Percentiles rank a stretch among this genome's conserved stretches.
These are phyloP conservation scores for Macquaria australasica DNA, from an alignment of 2,113 vertebrate species.

Conservation along the genomic window DNA sequence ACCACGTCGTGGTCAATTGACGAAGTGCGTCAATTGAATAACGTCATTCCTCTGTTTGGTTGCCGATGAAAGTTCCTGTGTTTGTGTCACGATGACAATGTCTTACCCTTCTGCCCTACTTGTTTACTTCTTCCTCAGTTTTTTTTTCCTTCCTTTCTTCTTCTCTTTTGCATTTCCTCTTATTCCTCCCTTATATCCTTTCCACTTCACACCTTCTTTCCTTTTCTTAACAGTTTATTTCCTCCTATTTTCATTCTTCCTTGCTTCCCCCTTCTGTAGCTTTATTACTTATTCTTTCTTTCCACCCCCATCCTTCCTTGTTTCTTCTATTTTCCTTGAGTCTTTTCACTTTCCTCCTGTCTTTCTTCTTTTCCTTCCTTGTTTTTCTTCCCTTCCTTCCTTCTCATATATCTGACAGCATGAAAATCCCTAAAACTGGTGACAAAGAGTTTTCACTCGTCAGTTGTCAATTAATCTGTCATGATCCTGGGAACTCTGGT, in stretches of 20 bases:
- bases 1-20: no score
- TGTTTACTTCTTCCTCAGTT: neutral
- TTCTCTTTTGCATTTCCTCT: neutral
- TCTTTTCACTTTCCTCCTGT: neutral
- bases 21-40: no score
- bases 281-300: neutral
- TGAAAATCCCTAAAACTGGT: neutral
- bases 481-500: no score
- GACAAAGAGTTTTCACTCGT: neutral
- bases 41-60: no score
- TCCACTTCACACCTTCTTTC: neutral
- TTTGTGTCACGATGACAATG: no score
- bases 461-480: neutral
- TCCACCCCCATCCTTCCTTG: neutral
- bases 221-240: neutral
- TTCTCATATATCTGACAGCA: neutral
- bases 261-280: no score
- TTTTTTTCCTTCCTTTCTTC: neutral
- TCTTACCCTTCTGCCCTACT: neutral
- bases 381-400: no score
- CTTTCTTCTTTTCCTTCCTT: neutral
- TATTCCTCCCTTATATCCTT: neutral
- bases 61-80: no score
- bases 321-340: neutral
- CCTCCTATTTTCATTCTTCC: no score